Conservation (phyloP, 2,113 vertebrate species). For the Thalassarche chlororhynchos region DNA sequence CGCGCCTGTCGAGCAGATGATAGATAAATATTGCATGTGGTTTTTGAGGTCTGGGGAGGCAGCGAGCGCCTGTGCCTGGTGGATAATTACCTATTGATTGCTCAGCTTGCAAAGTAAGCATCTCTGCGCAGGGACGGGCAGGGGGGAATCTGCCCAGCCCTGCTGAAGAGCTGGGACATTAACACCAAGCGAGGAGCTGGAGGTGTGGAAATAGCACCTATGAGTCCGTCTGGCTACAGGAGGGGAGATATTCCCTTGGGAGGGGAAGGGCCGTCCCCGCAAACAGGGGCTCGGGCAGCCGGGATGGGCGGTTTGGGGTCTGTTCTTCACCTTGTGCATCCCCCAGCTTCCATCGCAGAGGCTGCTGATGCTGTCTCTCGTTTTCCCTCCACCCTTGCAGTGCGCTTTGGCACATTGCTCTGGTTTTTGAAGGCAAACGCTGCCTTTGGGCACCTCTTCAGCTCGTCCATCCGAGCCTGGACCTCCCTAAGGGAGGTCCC, state of each 20-base stretch:
- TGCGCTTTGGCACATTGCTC: accelerated
- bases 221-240: background rate
- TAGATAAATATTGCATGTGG: background rate
- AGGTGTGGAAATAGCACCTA: background rate
- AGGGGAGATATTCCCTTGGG: background rate
- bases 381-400: background rate
- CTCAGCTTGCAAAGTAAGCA: background rate
- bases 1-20: background rate
- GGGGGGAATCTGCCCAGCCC: background rate
- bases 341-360: background rate
- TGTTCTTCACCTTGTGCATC: background rate
- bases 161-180: background rate
- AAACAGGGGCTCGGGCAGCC: accelerated
- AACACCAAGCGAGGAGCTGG: background rate
- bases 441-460: background rate
- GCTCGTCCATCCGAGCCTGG: too few relatives aligned
- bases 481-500: too few relatives aligned
- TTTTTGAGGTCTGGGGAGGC: background rate
- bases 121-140: accelerated
- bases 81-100: background rate
- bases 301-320: background rate
- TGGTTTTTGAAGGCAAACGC: background rate
- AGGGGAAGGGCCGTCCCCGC: background rate
- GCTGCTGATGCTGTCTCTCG: background rate
- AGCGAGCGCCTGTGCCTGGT: accelerated